Conservation (phyloP, 2,797 vertebrate genomes). For the Mormyrops attenuatus region DNA sequence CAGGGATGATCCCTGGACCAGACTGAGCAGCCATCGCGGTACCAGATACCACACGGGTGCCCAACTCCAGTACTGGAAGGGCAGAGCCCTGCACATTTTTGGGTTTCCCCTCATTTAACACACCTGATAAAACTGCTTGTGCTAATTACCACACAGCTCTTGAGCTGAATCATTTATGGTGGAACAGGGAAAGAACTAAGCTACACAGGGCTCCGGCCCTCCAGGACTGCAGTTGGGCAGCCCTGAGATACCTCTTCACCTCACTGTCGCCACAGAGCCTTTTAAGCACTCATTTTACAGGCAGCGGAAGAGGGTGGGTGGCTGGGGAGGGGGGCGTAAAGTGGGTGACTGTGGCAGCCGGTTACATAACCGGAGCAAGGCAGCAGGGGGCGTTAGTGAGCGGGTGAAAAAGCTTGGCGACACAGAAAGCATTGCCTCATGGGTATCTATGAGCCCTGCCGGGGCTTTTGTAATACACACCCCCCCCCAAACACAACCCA, state of each 20-base stretch:
- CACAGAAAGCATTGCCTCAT: not conserved
- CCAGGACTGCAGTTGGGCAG: no score
- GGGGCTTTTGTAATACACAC: not conserved
- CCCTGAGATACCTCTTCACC: not conserved
- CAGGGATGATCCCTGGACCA: not conserved
- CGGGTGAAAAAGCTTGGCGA: not conserved
- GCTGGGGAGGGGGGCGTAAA: not conserved
- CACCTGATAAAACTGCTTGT: no score
- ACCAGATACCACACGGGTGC: no score
- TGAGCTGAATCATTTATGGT: no score
- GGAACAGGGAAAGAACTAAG: no score
- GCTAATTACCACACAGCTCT: no score
- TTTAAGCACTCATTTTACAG: not conserved
- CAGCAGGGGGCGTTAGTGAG: not conserved
- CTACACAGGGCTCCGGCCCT: no score
- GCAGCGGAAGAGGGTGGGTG: not conserved
- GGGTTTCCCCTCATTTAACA: no score
- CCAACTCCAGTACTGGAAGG: no score
- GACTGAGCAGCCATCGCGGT: not conserved
- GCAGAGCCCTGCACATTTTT: no score
- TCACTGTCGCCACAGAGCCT: not conserved
- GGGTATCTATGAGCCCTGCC: not conserved
- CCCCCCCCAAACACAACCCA: not conserved
- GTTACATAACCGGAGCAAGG: not conserved
- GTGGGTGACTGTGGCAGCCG: not conserved